Evolutionary conservation across 2,113 vertebrate species (phyloP).

Genomic region (Zapornia atra): DNA sequence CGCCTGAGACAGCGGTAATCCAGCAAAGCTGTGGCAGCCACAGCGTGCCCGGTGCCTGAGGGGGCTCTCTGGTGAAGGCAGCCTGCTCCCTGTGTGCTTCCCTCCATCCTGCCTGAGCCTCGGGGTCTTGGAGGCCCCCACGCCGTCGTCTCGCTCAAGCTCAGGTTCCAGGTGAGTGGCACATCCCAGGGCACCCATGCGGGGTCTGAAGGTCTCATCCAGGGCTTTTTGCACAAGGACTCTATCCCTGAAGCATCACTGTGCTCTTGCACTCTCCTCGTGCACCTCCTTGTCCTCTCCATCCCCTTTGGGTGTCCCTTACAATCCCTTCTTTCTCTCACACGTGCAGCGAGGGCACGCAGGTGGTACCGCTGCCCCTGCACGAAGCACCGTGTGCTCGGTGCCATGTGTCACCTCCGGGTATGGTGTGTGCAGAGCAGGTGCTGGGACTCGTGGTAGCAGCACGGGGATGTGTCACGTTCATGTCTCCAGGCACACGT

Average conservation of each 20-base stretch:
- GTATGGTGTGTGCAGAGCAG: background rate
- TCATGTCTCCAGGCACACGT: accelerated
- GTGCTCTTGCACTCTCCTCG: background rate
- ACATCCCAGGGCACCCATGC: background rate
- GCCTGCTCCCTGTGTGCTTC: accelerated
- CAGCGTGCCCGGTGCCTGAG: accelerated
- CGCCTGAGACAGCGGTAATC: accelerated
- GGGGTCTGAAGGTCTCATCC: background rate
- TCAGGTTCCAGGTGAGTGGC: background rate
- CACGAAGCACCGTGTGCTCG: background rate
- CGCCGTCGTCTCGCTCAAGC: background rate
- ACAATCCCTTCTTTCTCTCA: background rate
- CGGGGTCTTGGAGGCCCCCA: background rate
- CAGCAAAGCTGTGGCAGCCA: background rate
- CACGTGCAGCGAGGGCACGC: accelerated
- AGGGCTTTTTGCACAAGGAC: background rate
- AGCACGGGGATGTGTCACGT: background rate
- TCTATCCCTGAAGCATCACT: accelerated
- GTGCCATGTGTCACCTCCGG: accelerated
- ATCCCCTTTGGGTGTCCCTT: background rate
- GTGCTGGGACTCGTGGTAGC: accelerated
- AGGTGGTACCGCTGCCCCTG: background rate
- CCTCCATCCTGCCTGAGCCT: background rate
- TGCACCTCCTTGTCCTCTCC: background rate
- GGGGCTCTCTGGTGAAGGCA: accelerated